These are phyloP conservation scores for Chironomus riparius DNA, from an alignment of 2,888 invertebrate genomes.

Conservation along the genomic window DNA sequence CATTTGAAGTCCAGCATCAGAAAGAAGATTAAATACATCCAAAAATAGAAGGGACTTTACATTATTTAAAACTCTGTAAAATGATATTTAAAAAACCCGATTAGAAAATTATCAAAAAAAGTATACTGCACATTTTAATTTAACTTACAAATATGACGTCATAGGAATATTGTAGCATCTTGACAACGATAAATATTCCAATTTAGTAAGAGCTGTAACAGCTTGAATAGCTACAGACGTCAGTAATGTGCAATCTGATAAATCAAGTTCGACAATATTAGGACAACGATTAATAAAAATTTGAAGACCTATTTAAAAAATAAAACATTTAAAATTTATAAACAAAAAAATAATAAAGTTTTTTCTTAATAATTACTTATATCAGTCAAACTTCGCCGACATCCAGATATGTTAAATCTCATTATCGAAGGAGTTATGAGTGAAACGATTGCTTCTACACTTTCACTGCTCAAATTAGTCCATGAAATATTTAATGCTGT, in stretches of 20 bases:
- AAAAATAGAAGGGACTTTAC: constrained; percentile 60
- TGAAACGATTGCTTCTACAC: constrained; percentile 52
- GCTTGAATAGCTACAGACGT: constrained; percentile 51
- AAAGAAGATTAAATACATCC: constrained; percentile 75
- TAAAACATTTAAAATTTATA: neutral
- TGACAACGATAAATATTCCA: constrained; percentile 71
- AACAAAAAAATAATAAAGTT: neutral
- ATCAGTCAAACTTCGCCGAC: constrained; percentile 64
- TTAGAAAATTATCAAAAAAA: neutral
- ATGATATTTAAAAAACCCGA: constrained; percentile 12
- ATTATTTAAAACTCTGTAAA: constrained; percentile 48
- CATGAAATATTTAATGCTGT: constrained; percentile 73
- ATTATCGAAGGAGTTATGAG: constrained; percentile 56
- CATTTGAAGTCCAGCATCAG: constrained; percentile 45
- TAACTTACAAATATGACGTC: constrained; percentile 57
- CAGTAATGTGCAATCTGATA: constrained; percentile 76
- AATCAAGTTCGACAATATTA: constrained; percentile 69
- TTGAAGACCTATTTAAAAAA: constrained; percentile 53
- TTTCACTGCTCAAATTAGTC: constrained; percentile 56
- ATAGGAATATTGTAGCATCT: constrained; percentile 73
- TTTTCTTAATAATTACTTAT: constrained; percentile 49
- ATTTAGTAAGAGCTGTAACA: constrained; percentile 48
- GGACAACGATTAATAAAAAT: constrained; percentile 58
- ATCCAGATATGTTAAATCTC: constrained; percentile 75
- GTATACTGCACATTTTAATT: neutral